A percentile compares a stretch with the other conserved stretches of the same genome.
phyloP scores from a whole-genome alignment of 2,888 invertebrate species.

The Phyto melanocephala region DNA sequence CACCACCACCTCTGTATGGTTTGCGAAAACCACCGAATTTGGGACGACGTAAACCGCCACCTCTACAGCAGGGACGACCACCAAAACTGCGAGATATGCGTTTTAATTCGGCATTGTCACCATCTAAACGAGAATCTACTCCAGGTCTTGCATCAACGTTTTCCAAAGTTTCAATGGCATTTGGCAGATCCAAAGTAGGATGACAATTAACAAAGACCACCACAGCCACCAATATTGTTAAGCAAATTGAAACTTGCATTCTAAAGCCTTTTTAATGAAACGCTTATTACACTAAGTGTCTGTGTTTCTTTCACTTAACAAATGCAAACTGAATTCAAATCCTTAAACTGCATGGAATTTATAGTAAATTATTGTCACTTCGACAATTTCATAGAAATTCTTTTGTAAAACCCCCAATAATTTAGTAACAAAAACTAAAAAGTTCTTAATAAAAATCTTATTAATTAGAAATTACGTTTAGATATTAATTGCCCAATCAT shows the following conservation, averaged over 20 bases:
- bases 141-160: background rate
- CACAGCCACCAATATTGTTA: background rate
- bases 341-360: constrained; percentile 16
- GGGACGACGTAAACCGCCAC: constrained; percentile 1
- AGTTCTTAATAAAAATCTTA: background rate
- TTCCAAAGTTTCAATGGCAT: background rate
- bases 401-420: background rate
- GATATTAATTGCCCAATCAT: background rate
- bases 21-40: constrained; percentile 4
- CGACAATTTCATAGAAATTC: background rate
- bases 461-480: too few relatives aligned
- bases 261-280: background rate
- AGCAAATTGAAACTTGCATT: constrained; percentile 19
- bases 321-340: constrained; percentile 9
- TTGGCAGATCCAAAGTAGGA: background rate
- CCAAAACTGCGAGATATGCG: constrained; percentile 20
- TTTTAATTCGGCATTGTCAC: background rate
- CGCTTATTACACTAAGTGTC: too few relatives aligned
- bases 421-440: background rate
- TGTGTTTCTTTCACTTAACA: background rate
- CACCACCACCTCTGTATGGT: constrained; percentile 15
- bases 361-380: background rate
- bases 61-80: background rate
- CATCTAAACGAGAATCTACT: background rate
- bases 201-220: constrained; percentile 16